Percentiles rank a stretch among this genome's conserved stretches.
Evolutionary conservation across 2,888 invertebrate genomes (phyloP).

Genomic region (Keiferia lycopersicella): DNA sequence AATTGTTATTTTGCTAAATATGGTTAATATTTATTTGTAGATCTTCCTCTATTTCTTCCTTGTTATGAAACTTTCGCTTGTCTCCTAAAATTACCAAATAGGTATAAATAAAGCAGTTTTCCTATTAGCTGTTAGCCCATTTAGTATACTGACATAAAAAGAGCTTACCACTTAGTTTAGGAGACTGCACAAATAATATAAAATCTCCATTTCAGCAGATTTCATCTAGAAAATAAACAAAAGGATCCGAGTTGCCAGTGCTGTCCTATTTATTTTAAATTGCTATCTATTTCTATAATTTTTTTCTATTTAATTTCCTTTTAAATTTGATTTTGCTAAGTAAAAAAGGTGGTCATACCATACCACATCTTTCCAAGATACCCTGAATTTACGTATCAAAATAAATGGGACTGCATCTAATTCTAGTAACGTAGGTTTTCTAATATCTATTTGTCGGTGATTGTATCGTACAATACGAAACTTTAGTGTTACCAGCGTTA

Average conservation of each 20-base stretch:
- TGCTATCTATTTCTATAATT: neutral
- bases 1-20: neutral
- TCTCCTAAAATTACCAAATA: neutral
- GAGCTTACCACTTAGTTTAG: slow-evolving; percentile 27
- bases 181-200: slow-evolving; percentile 24
- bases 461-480: slow-evolving; percentile 46
- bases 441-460: slow-evolving; percentile 36
- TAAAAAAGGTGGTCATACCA: too few species aligned
- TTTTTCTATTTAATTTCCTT: neutral
- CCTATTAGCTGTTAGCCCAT: neutral
- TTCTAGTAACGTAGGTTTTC: neutral
- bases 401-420: too few species aligned
- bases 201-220: neutral
- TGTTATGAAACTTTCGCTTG: neutral
- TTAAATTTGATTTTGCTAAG: neutral
- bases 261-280: slow-evolving; percentile 1
- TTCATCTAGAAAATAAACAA: neutral
- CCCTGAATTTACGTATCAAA: too few species aligned
- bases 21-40: neutral
- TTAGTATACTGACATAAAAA: slow-evolving; percentile 16
- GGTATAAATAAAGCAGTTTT: neutral
- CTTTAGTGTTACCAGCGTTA: slow-evolving; percentile 50
- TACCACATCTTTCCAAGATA: too few species aligned
- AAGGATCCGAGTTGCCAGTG: neutral
- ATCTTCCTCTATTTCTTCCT: neutral